Conservation (phyloP, 2,888 invertebrate species). For the Lasioglossum calceatum region DNA sequence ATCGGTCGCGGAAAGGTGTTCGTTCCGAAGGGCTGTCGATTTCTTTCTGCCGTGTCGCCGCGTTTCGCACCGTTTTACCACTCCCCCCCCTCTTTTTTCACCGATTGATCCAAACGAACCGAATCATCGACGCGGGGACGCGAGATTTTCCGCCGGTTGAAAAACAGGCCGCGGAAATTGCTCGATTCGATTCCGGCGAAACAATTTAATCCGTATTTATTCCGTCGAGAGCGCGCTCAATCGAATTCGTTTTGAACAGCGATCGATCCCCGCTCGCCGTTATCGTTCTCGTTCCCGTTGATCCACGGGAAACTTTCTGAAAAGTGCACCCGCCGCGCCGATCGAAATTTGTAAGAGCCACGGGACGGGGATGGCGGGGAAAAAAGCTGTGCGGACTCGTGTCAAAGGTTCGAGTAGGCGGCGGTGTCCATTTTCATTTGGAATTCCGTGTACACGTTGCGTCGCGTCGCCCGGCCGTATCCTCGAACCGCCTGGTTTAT, state of each 20-base stretch:
- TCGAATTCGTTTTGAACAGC: not conserved
- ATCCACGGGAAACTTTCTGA: not conserved
- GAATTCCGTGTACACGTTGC: constrained; percentile 47
- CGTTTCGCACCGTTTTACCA: not conserved
- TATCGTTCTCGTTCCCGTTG: not conserved
- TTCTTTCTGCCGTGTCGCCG: constrained; percentile 5
- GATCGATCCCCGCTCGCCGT: constrained; percentile 18
- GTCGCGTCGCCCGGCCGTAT: not conserved
- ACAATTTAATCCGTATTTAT: constrained; percentile 21
- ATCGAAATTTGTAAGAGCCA: not conserved
- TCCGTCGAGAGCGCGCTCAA: not conserved
- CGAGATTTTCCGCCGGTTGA: not conserved
- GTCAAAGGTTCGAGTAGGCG: constrained; percentile 43
- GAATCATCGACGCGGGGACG: not conserved
- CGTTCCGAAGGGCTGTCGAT: constrained; percentile 11
- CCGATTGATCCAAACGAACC: not conserved
- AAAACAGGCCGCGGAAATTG: constrained; percentile 6
- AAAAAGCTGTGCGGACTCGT: not conserved
- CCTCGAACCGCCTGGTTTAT: constrained; percentile 54
- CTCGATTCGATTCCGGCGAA: not conserved
- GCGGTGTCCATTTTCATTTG: constrained; percentile 45
- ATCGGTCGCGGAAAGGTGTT: constrained; percentile 27
- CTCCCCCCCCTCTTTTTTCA: not conserved
- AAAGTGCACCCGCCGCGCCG: not conserved
- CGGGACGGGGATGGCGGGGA: not conserved